A percentile compares a stretch with the other conserved stretches of the same genome.
These are phyloP conservation scores for Encarsia formosa DNA, from an alignment of 2,888 invertebrate species.

Conservation along the genomic window DNA sequence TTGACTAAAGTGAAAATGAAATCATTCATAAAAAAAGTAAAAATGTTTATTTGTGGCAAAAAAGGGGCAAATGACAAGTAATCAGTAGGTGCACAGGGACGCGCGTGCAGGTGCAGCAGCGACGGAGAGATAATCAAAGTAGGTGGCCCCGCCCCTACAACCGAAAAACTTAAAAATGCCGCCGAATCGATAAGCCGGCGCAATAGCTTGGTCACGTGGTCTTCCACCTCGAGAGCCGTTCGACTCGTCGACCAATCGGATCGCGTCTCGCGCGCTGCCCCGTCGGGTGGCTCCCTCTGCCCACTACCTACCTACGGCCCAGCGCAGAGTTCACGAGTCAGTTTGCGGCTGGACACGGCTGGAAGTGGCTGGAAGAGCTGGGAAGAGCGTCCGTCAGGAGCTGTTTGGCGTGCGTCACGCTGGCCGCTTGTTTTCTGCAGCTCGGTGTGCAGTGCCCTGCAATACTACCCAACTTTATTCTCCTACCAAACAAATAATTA, in stretches of 20 bases:
- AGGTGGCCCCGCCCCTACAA: conserved; percentile 40
- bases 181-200: conserved; percentile 72
- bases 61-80: no score
- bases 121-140: conserved; percentile 32
- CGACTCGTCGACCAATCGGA: conserved; percentile 26
- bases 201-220: conserved; percentile 67
- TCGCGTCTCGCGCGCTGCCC: conserved; percentile 28
- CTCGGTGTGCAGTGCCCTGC: no score
- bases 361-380: not conserved
- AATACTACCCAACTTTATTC: no score
- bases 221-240: conserved; percentile 15
- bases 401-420: no score
- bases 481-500: no score
- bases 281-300: conserved; percentile 9
- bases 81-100: conserved; percentile 32
- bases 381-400: no score
- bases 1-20: no score
- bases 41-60: no score
- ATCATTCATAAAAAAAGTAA: no score
- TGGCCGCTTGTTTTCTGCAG: no score
- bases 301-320: no score
- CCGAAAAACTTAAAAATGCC: conserved; percentile 73
- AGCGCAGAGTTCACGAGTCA: not conserved
- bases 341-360: not conserved
- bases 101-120: conserved; percentile 17